These are phyloP conservation scores for Danio jaintianensis DNA, from an alignment of 2,797 vertebrate genomes.

Conservation along the genomic window DNA sequence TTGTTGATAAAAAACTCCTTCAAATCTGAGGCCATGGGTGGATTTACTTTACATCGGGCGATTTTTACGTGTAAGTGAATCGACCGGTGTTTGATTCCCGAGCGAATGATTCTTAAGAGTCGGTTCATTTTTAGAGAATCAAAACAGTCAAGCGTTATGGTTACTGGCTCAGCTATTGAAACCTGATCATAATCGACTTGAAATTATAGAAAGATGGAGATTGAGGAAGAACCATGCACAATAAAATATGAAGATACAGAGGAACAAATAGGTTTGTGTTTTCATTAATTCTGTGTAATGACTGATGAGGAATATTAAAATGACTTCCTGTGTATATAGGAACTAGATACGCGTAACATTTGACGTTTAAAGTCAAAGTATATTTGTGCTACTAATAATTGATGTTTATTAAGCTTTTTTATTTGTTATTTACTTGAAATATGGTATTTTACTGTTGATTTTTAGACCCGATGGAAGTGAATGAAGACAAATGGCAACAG, in stretches of 20 bases:
- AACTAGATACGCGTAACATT: no score
- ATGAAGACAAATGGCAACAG: slow-evolving; percentile 6
- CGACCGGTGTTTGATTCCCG: not conserved
- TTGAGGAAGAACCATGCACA: not conserved
- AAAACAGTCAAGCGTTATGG: not conserved
- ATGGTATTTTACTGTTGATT: not conserved
- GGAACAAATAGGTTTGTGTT: not conserved
- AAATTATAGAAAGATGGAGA: no score
- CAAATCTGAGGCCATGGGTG: not conserved
- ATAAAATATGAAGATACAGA: not conserved
- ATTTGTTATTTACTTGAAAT: no score
- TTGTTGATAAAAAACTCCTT: not conserved
- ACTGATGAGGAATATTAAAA: not conserved
- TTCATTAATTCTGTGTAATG: not conserved
- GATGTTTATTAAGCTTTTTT: no score
- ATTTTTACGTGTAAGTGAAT: not conserved
- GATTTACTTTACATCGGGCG: not conserved
- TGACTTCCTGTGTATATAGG: no score
- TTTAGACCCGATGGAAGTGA: not conserved
- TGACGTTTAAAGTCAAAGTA: no score
- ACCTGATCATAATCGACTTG: no score
- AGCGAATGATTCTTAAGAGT: not conserved
- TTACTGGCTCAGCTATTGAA: not conserved
- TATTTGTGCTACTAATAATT: no score
- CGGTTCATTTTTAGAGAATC: not conserved